Evolutionary conservation across 2,113 vertebrate genomes (phyloP), one percentile per base, ranked within the genome.

Genomic region (Micronycteris hirsuta): DNA sequence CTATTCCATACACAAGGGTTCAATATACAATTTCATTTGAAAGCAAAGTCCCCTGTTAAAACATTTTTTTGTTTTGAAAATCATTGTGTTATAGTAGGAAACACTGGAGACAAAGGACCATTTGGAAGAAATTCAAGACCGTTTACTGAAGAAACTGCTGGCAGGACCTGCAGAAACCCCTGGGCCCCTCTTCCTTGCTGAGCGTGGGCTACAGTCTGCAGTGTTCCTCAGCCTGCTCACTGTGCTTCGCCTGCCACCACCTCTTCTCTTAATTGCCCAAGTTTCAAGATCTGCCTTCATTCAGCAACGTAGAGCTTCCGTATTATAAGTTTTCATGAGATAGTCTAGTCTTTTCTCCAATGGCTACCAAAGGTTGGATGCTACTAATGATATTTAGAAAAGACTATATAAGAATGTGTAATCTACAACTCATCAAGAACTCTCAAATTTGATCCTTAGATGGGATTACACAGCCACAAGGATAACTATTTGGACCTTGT

Each of bases 101-200:
- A 71, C 58, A 49, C 65, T 71, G 11, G 36, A 90, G 65, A 96
- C 52, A 82, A 47, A n/a, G 49, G 58, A 38, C 22, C 33, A 33
- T 84, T 77, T 91, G 85, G 56, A 86, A 91, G 17, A 83, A 80
- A 93, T 78, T 87, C 90, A 92, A 95, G 68, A 4, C 26, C 78
- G 43, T 22, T 93, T 67, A 28, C 58, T 83, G 28, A 54, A 80
- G 54, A 61, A 67, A 76, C 45, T 85, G 31, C 20, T 76, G 43
- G 11, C 86, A 88, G 73, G 45, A 17, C 54, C 65, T 41, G 45
- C 7, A 67, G 56, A 85, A 63, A 17, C 38, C 61, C 31, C 65
- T 47, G 68, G 87, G 67, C 63, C 10, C 4, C 54, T 54, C 7
- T 71, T 88, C 28, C 52, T 94, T 94, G 9, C 26, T 87, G 19